These are phyloP conservation scores for Microcebus tavaratra DNA, from an alignment of 2,113 vertebrate species.

Conservation along the genomic window DNA sequence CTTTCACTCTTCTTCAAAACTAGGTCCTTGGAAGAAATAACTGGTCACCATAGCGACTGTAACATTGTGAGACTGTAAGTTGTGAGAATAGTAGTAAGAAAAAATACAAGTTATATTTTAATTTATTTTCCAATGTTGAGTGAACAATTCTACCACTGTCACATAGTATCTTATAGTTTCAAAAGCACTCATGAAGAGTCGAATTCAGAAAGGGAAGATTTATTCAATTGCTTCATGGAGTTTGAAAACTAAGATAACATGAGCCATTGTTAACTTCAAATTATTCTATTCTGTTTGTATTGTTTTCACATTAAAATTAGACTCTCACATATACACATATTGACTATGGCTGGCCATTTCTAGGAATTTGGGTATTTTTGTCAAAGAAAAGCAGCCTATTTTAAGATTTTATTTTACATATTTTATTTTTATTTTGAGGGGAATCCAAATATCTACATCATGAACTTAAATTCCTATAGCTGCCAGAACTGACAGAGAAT, in stretches of 20 bases:
- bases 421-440: slow-evolving; percentile 82
- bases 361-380: slow-evolving; percentile 79
- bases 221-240: slow-evolving; percentile 14
- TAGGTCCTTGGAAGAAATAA: slow-evolving; percentile 29
- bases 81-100: background rate
- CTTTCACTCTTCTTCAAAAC: background rate
- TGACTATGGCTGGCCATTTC: slow-evolving; percentile 82
- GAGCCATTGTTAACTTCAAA: slow-evolving; percentile 69
- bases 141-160: background rate
- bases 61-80: background rate
- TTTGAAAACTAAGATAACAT: slow-evolving; percentile 54
- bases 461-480: slow-evolving; percentile 74
- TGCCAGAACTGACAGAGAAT: slow-evolving; percentile 77
- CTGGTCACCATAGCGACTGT: background rate
- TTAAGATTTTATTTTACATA: slow-evolving; percentile 86
- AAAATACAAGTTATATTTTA: background rate
- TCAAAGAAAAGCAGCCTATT: slow-evolving; percentile 78
- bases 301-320: slow-evolving; percentile 81
- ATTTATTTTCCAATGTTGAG: slow-evolving; percentile 26
- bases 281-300: slow-evolving; percentile 66
- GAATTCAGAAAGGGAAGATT: slow-evolving; percentile 40
- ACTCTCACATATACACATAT: slow-evolving; percentile 55
- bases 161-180: background rate
- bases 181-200: slow-evolving; percentile 26
- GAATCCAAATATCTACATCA: slow-evolving; percentile 81